These are phyloP conservation scores for Galaxea fascicularis DNA, from an alignment of 92 coral and sea anemone species.

Conservation along the genomic window DNA sequence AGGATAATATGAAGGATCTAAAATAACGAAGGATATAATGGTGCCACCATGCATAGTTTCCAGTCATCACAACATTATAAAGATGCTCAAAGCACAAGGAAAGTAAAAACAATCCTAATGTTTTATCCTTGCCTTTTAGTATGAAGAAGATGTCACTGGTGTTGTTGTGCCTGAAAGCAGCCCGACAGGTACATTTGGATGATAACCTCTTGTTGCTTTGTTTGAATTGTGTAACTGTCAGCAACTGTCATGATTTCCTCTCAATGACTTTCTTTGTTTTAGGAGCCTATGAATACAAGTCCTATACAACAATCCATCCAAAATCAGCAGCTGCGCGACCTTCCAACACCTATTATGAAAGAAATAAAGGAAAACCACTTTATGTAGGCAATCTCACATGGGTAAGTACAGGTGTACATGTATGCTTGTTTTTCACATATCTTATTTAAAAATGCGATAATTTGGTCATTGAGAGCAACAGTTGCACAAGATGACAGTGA, in stretches of 20 bases:
- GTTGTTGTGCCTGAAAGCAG: neutral
- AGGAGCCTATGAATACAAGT: conserved; percentile 91
- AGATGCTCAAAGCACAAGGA: neutral
- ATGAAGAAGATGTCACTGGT: conserved; percentile 25
- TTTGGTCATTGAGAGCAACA: too few relatives aligned
- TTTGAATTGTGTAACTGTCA: too few relatives aligned
- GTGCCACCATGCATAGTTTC: too few relatives aligned
- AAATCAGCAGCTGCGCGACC: conserved; percentile 92
- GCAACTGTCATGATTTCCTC: neutral
- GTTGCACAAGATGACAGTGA: too few relatives aligned
- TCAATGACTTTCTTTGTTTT: conserved; percentile 8
- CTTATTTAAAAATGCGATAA: too few relatives aligned
- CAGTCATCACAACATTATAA: neutral
- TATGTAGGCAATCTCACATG: conserved; percentile 98
- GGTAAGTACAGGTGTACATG: conserved; percentile 66
- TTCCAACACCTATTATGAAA: conserved; percentile 76
- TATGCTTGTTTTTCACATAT: neutral
- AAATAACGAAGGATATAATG: too few relatives aligned
- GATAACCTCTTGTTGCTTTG: too few relatives aligned
- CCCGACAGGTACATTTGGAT: conserved; percentile 15
- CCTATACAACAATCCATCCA: conserved; percentile 97
- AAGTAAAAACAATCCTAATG: neutral
- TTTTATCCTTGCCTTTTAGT: neutral
- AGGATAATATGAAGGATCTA: too few relatives aligned
- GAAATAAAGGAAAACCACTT: conserved; percentile 89